Evolutionary conservation across 2,797 vertebrate genomes (phyloP), one percentile per base, ranked within the genome.

Genomic region (Acestrorhynchus altus): DNA sequence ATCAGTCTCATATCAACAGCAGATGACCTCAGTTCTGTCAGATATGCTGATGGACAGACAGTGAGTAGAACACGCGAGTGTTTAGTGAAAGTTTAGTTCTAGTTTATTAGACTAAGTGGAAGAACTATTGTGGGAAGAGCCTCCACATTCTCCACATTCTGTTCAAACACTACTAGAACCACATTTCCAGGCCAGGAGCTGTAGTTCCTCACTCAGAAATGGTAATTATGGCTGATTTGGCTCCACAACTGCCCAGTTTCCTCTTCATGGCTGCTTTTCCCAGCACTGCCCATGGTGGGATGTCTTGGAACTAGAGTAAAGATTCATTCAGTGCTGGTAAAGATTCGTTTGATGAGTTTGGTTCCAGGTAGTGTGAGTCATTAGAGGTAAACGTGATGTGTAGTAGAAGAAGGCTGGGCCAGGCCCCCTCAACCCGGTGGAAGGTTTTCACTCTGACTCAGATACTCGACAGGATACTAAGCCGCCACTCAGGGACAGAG

Each of bases 401-500:
- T 22, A 63, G 46, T 51, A 22, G 47, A 39, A 12, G 20, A 5
- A 9, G 54, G 31, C 31, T 6, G 31, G 31, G 31, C 31, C 31
- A 35, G 20, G 39, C 51, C 26, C 10, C 22, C 39, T 42, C 15
- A 59, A 13, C 8, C 64, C 47, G 40, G 18, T 12, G 47, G 39
- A 57, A 20, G 65, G 69, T 26, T 70, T 70, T 51, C 46, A 42
- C 46, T n/a, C 22, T 80, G 56, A 13, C 59, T 72, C 52, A 28
- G n/a, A 66, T 11, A 28, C 61, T 52, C 51, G 31, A 56, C 59
- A 60, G 20, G 35, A 75, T 64, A 57, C 8, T 68, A 70, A 81
- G 67, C 83, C 70, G 86, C 12, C 61, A 54, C 76, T 5, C 47
- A 65, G 39, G 72, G 75, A 56, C 39, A 18, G 4, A 51, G 73